A percentile compares a stretch with the other conserved stretches of the same genome.
Evolutionary conservation across 2,797 vertebrate genomes (phyloP).

Genomic region (Acanthurus leucopareius): DNA sequence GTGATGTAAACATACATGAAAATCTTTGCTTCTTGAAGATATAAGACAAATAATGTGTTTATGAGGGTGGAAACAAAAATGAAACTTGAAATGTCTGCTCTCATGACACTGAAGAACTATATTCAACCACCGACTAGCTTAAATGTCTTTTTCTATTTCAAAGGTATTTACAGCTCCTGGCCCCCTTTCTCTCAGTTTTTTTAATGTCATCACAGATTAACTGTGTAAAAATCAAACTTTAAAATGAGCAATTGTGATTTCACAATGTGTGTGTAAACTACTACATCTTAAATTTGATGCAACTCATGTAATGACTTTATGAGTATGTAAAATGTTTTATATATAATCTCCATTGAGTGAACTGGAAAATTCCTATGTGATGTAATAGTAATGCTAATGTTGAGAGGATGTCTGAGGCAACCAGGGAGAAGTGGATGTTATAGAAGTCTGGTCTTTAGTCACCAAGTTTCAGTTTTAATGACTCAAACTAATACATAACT

Average conservation of each 20-base stretch:
- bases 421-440: not conserved
- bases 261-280: not conserved
- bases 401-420: not conserved
- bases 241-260: not conserved
- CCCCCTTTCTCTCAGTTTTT: too few species aligned
- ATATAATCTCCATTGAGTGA: not conserved
- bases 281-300: not conserved
- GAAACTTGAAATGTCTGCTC: too few species aligned
- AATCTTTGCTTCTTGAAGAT: too few species aligned
- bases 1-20: slow-evolving; percentile 6
- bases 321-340: not conserved
- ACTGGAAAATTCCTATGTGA: not conserved
- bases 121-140: not conserved
- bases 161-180: too few species aligned
- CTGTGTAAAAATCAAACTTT: too few species aligned
- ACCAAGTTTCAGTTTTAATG: not conserved
- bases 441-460: not conserved
- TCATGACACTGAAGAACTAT: not conserved
- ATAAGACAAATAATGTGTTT: too few species aligned
- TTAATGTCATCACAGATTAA: not conserved
- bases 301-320: not conserved
- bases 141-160: not conserved
- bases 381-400: not conserved
- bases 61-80: too few species aligned
- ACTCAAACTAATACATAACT: slow-evolving; percentile 4